phyloP scores from a whole-genome alignment of 2,113 vertebrate species.

The Prionailurus viverrinus region DNA sequence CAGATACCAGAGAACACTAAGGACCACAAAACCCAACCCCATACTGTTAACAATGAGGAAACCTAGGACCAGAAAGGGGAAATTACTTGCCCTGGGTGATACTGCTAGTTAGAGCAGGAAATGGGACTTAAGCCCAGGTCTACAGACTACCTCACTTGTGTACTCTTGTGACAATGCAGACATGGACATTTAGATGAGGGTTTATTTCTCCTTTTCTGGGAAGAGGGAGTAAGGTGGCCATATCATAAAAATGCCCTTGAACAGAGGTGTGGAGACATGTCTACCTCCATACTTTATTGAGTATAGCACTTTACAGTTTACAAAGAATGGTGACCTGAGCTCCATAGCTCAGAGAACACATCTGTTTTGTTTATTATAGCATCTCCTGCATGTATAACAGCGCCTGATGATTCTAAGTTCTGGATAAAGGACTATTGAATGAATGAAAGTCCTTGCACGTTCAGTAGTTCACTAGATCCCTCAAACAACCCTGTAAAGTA shows the following conservation, averaged over 20 bases:
- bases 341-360: neutral
- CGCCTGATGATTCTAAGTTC: neutral
- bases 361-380: conserved; percentile 5
- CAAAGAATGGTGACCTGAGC: neutral
- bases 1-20: neutral
- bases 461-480: neutral
- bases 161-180: neutral
- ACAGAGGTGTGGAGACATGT: neutral
- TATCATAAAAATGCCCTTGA: neutral
- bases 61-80: neutral
- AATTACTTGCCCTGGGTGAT: conserved; percentile 24
- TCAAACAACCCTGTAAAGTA: conserved; percentile 35
- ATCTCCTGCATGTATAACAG: neutral
- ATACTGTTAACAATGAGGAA: neutral
- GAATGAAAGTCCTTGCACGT: neutral
- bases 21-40: neutral
- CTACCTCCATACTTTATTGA: neutral
- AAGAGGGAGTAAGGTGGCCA: neutral
- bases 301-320: neutral
- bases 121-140: neutral
- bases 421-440: conserved; percentile 27
- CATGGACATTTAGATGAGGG: neutral
- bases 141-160: neutral
- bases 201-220: neutral
- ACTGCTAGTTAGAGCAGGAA: conserved; percentile 12